phyloP scores from a whole-genome alignment of 2,888 invertebrate genomes.

The Plutella xylostella region DNA sequence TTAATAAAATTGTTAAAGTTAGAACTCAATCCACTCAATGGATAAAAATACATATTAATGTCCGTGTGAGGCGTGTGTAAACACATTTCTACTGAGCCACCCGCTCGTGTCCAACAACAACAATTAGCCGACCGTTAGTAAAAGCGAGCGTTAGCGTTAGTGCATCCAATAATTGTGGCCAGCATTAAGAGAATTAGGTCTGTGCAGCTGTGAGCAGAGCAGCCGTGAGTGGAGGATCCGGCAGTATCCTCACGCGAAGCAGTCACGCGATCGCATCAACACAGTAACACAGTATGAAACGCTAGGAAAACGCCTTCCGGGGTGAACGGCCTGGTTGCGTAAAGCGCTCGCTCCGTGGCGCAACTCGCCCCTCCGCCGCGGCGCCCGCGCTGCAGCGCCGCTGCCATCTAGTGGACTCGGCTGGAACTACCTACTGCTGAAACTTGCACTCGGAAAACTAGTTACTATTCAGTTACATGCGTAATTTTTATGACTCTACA shows the following conservation, averaged over 20 bases:
- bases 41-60: too few relatives aligned
- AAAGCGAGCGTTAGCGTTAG: conserved; percentile 3
- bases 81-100: not conserved
- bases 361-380: conserved; percentile 40
- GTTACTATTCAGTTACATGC: not conserved
- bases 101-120: not conserved
- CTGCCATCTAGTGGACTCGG: conserved; percentile 12
- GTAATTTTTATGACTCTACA: not conserved
- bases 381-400: conserved; percentile 20
- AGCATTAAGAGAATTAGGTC: conserved; percentile 46
- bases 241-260: conserved; percentile 45
- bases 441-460: too few relatives aligned
- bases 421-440: not conserved
- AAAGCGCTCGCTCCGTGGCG: conserved; percentile 50
- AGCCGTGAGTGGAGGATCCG: conserved; percentile 39
- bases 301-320: conserved; percentile 67
- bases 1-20: too few relatives aligned
- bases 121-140: not conserved
- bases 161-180: conserved; percentile 21
- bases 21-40: too few relatives aligned
- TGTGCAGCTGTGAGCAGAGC: conserved; percentile 29
- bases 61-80: too few relatives aligned
- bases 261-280: conserved; percentile 56
- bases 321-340: conserved; percentile 67
- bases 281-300: conserved; percentile 65